Percentiles rank a stretch among this genome's conserved stretches.
Evolutionary conservation across 2,113 vertebrate species (phyloP).

Genomic region (Phycodurus eques): DNA sequence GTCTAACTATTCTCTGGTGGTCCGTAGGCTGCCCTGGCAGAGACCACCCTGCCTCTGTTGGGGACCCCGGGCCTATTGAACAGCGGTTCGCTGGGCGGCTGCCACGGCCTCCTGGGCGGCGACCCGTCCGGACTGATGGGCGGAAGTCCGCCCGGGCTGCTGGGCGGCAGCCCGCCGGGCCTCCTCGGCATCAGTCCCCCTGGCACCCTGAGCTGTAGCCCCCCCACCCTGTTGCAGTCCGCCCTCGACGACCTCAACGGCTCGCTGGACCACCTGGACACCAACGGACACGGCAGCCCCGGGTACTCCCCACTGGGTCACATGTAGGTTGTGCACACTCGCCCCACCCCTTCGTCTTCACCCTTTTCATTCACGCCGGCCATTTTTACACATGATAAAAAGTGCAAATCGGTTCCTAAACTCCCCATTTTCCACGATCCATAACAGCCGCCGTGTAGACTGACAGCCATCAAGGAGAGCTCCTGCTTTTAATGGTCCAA

Average conservation of each 20-base stretch:
- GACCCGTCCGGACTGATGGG: slow-evolving; percentile 87
- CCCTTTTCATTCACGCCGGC: not conserved
- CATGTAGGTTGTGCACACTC: slow-evolving; percentile 81
- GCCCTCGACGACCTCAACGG: slow-evolving; percentile 93
- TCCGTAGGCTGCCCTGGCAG: slow-evolving; percentile 90
- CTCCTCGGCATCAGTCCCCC: slow-evolving; percentile 89
- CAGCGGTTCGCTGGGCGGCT: slow-evolving; percentile 84
- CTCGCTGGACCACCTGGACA: slow-evolving; percentile 94
- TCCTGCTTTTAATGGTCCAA: not conserved
- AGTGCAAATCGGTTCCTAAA: not conserved
- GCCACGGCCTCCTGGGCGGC: slow-evolving; percentile 91
- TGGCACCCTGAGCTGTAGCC: slow-evolving; percentile 85
- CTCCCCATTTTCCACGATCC: not conserved
- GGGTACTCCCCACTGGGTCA: slow-evolving; percentile 93
- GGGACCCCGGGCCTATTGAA: slow-evolving; percentile 92
- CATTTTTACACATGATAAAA: not conserved
- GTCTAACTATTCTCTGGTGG: not conserved
- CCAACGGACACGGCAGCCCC: slow-evolving; percentile 94
- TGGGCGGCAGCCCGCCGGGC: slow-evolving; percentile 86
- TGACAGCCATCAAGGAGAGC: not conserved
- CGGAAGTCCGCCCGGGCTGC: slow-evolving; percentile 82
- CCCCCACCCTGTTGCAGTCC: slow-evolving; percentile 86
- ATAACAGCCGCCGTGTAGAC: not conserved
- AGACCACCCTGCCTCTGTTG: slow-evolving; percentile 96
- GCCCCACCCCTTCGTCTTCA: too few relatives aligned